phyloP scores from a whole-genome alignment of 2,113 vertebrate species.

The Mobula hypostoma region DNA sequence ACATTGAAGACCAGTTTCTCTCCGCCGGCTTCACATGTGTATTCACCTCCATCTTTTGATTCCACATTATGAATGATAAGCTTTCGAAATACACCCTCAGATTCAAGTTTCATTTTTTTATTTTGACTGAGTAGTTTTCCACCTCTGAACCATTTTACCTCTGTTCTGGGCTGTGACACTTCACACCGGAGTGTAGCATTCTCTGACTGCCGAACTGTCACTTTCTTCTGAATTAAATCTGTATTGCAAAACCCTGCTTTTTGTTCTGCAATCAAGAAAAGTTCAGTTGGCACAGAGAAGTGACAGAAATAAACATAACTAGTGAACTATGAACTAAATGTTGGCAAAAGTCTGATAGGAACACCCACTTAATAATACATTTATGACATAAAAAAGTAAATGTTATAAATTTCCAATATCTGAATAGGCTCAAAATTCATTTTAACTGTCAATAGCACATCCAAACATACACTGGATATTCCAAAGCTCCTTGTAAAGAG shows the following conservation, averaged over 20 bases:
- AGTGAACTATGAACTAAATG: background rate
- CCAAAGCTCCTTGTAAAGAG: background rate
- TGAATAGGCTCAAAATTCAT: background rate
- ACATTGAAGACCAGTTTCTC: slow-evolving; percentile 73
- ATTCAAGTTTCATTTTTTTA: slow-evolving; percentile 60
- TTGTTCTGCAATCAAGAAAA: slow-evolving; percentile 45
- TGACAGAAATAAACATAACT: background rate
- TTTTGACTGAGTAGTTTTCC: slow-evolving; percentile 67
- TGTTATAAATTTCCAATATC: background rate
- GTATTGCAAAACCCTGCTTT: slow-evolving; percentile 52
- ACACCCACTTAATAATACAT: background rate
- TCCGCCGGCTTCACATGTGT: slow-evolving; percentile 65
- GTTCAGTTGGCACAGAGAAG: slow-evolving; percentile 34
- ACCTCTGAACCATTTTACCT: slow-evolving; percentile 80
- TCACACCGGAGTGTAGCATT: slow-evolving; percentile 69
- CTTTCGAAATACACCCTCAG: slow-evolving; percentile 59
- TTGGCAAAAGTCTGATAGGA: background rate
- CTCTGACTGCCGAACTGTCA: slow-evolving; percentile 63
- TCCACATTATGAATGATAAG: slow-evolving; percentile 66
- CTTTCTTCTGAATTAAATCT: slow-evolving; percentile 57
- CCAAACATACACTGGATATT: background rate
- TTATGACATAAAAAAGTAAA: background rate
- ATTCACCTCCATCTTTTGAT: slow-evolving; percentile 68
- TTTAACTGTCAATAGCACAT: background rate
- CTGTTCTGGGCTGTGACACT: slow-evolving; percentile 58